Conservation (phyloP, 2,888 invertebrate species). For the Diaphora mendica region DNA sequence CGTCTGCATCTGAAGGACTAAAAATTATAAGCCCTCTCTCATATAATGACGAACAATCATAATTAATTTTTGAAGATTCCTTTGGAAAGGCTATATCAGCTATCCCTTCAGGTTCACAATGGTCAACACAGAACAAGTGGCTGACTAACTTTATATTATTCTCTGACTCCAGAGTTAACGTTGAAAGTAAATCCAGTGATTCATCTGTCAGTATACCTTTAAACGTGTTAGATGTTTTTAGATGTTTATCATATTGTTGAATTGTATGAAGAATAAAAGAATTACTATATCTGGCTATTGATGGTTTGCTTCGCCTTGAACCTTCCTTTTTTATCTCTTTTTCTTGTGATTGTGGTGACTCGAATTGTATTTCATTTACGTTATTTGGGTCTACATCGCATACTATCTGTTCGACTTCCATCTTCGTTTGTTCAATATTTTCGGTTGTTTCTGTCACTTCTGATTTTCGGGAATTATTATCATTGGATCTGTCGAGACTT, state of each 20-base stretch:
- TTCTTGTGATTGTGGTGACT: neutral
- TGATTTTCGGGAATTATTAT: neutral
- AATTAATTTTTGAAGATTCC: neutral
- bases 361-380: neutral
- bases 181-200: conserved; percentile 7
- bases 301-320: too few relatives aligned
- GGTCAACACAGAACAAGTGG: conserved; percentile 1
- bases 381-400: conserved; percentile 2
- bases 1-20: neutral
- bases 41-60: neutral
- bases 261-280: conserved; percentile 6
- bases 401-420: neutral
- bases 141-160: neutral
- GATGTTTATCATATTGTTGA: conserved; percentile 4
- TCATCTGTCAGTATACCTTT: conserved; percentile 5
- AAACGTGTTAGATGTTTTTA: neutral
- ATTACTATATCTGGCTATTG: too few relatives aligned
- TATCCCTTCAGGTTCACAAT: neutral
- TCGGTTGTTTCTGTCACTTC: neutral
- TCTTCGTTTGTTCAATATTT: neutral
- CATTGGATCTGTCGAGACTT: too few relatives aligned
- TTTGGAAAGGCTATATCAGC: neutral
- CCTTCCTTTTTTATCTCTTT: neutral
- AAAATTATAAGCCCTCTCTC: conserved; percentile 7
- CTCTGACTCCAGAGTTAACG: neutral